These are phyloP conservation scores for Theristicus caerulescens DNA, from an alignment of 2,113 vertebrate species.

Conservation along the genomic window DNA sequence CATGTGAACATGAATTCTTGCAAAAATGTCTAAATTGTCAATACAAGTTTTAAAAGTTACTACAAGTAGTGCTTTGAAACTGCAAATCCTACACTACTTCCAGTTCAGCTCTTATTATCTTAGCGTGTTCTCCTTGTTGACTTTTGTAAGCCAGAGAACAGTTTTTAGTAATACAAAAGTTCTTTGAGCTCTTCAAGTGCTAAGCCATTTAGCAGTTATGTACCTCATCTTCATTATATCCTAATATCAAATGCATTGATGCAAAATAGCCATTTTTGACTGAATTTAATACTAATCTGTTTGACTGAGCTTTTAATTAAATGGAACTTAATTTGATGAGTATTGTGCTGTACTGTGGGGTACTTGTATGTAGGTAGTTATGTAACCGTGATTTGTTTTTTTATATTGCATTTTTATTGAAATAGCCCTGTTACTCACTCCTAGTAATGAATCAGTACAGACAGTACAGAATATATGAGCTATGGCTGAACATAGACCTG, in stretches of 20 bases:
- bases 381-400: not conserved
- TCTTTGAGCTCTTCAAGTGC: not conserved
- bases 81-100: not conserved
- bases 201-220: not conserved
- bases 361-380: not conserved
- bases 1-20: not conserved
- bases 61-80: not conserved
- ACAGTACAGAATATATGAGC: not conserved
- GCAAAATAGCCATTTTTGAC: constrained; percentile 1
- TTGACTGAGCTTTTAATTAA: constrained; percentile 24
- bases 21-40: not conserved
- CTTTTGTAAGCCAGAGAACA: not conserved
- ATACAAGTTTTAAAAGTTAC: not conserved
- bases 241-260: not conserved
- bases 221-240: not conserved
- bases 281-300: not conserved
- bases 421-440: not conserved
- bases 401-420: constrained; percentile 11
- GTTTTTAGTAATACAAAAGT: not conserved
- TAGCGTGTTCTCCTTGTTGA: not conserved
- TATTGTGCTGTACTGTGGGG: not conserved
- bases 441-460: not conserved
- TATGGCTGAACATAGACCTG: not conserved
- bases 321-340: not conserved
- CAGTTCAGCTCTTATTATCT: not conserved